Base-by-base conservation (phyloP, 2,888 invertebrate species). In the Argyra leucocephala region DNA sequence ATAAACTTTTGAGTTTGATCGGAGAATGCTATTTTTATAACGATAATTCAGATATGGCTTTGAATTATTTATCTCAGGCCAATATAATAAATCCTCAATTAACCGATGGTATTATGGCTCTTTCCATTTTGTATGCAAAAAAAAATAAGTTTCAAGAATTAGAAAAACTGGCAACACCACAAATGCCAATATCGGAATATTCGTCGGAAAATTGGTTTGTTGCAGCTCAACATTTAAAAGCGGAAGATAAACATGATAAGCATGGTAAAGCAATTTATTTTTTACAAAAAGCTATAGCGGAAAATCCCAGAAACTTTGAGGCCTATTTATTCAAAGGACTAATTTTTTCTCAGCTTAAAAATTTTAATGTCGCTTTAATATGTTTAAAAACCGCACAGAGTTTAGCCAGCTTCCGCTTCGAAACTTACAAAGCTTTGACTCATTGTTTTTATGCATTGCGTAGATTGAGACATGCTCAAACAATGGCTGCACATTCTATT, bases 391-490 rank as follows among this genome's bases (percentile, higher is more conserved):
- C 70, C 3, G 76, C 74, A 1, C 77, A 78, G 61, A 69, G 70
- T 36, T 62, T 76, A 60, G 76, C 76, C 0, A 74, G 76, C 10
- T 76, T 78, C 69, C 76, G 80, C 0, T 80, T 79, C 75, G 92
- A 92, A 75, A 84, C 88, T 1, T 88, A 91, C 74, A 87, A 88
- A 77, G 90, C 90, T n/a, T 76, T 91, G 31, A 87, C 90, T 2
- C 88, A 89, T 70, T 87, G 88, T 74, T 90, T 90, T 73, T 78
- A 89, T 58, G 85, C 85, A 2, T 81, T 85, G 74, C 85, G 86
- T 70, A 82, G 90, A 65, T 78, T 85, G 31, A 81, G 88, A 72
- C 91, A 91, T 74, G 91, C 91, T 0, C 82, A 88, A 15, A 84
- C 86, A 15, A 84, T 88, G 74, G 90, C 90, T 1, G 84, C 85